A percentile compares a stretch with the other conserved stretches of the same genome.
Conservation (phyloP, 2,797 vertebrate genomes). For the Aselliscus stoliczkanus region DNA sequence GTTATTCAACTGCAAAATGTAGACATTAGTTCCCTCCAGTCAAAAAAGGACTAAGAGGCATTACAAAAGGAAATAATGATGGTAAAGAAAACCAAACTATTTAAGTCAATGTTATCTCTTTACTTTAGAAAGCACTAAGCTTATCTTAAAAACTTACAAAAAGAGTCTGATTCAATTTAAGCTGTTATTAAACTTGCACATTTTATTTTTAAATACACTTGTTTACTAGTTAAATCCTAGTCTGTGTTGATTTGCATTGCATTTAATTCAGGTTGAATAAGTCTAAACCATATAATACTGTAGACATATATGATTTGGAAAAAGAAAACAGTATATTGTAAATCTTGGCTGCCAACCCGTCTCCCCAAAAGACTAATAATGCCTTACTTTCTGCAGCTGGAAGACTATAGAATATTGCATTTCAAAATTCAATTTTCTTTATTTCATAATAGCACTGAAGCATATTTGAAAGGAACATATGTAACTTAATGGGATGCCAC, state of each 20-base stretch:
- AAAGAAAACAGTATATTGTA: background rate
- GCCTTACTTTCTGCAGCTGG: background rate
- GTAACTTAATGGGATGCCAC: slow-evolving; percentile 59
- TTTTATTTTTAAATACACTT: slow-evolving; percentile 48
- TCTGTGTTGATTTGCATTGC: background rate
- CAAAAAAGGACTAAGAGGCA: background rate
- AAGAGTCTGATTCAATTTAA: background rate
- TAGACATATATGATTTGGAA: background rate
- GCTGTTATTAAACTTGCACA: slow-evolving; percentile 34
- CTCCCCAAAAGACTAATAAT: background rate
- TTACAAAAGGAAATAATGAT: background rate
- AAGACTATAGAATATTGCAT: slow-evolving; percentile 30
- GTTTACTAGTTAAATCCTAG: background rate
- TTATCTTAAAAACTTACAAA: slow-evolving; percentile 21
- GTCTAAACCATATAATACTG: background rate
- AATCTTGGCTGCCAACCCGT: background rate
- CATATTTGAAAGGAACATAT: slow-evolving; percentile 62
- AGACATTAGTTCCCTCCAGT: background rate
- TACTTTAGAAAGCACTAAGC: background rate
- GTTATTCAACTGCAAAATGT: background rate
- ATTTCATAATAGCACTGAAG: slow-evolving; percentile 37
- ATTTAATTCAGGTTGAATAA: background rate
- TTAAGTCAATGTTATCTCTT: slow-evolving; percentile 14
- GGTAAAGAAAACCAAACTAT: background rate
- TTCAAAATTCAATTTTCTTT: slow-evolving; percentile 57